Base-by-base conservation (phyloP, 2,888 invertebrate species). In the Drosophila quinaria region DNA sequence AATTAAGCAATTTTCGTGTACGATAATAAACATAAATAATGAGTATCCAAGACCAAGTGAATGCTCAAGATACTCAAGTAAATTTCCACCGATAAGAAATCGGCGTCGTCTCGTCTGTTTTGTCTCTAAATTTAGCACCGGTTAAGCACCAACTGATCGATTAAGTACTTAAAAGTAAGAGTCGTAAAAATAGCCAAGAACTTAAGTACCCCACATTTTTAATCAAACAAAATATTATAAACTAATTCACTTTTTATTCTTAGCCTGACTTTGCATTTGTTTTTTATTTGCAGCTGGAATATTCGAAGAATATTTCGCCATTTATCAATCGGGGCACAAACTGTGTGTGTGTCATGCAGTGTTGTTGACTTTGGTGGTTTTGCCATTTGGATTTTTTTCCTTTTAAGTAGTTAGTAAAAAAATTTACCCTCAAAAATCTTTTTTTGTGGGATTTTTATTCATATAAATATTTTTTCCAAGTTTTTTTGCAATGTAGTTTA, bases 91-190 rank as follows among this genome's bases (percentile, higher is more conserved):
- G 76, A 78, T 78, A 69, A 74, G 59, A 49, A 31, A 10, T 52
- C 29, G 78, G 78, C 76, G 76, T 56, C 76, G 42, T 4, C 10
- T 17, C 13, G 76, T 74, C 74, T 76, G 51, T 59, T 42, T 59
- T 42, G 11, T 11, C 13, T 31, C 31, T 49, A 56, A 65, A 49
- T 69, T 51, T 52, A 69, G 47, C 59, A 54, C 37, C 49, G 42
- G 39, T 35, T 60, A 25, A 73, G 37, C 39, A 47, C 19, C 8
- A 29, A 9, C 39, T 61, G 35, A 65, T 71, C 37, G 51, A 69
- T 29, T 51, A 17, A 35, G 61, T 50, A 54, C 49, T 56, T 47
- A 31, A 31, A 5, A 9, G 13, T 35, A 31, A 31, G 3, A 9
- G 13, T 35, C 41, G 9, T 46, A 39, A 42, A 70, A 70, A 33